Conservation (phyloP, 2,113 vertebrate genomes). For the Hucho hucho region DNA sequence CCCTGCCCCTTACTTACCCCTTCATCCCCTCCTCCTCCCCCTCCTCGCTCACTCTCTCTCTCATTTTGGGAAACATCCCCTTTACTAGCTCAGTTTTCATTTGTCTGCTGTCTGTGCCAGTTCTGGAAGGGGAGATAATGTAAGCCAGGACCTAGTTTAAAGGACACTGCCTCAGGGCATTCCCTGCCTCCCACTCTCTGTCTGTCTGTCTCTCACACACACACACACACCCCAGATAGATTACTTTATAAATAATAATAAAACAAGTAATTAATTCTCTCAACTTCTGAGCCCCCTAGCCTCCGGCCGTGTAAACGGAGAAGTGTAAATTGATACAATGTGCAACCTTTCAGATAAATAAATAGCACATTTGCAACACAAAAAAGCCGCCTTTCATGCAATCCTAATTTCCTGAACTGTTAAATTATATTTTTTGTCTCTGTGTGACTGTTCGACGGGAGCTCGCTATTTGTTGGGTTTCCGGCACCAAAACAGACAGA, state of each 20-base stretch:
- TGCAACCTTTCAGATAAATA: constrained; percentile 91
- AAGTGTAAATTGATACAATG: constrained; percentile 79
- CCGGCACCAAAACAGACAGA: constrained; percentile 7
- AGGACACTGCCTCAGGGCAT: constrained; percentile 50
- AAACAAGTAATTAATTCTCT: constrained; percentile 90
- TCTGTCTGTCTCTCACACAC: not conserved
- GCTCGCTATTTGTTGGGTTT: constrained; percentile 36
- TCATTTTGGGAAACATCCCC: constrained; percentile 6
- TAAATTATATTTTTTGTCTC: constrained; percentile 56
- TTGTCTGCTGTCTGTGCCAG: constrained; percentile 35
- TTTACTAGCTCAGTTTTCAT: constrained; percentile 46
- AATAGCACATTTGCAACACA: constrained; percentile 60
- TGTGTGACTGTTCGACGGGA: constrained; percentile 41
- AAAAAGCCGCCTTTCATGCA: constrained; percentile 52
- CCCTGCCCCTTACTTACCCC: constrained; percentile 12
- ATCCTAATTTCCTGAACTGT: constrained; percentile 58
- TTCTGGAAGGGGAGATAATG: constrained; percentile 55
- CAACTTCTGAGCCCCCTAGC: constrained; percentile 82
- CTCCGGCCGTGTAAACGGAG: constrained; percentile 73
- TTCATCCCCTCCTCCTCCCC: constrained; percentile 1
- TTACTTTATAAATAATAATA: constrained; percentile 58
- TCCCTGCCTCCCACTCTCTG: constrained; percentile 21
- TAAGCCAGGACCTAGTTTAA: constrained; percentile 55
- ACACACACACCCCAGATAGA: constrained; percentile 33
- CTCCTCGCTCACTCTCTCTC: constrained; percentile 5